phyloP scores from a whole-genome alignment of 2,797 vertebrate genomes.

The Myotis planiceps region DNA sequence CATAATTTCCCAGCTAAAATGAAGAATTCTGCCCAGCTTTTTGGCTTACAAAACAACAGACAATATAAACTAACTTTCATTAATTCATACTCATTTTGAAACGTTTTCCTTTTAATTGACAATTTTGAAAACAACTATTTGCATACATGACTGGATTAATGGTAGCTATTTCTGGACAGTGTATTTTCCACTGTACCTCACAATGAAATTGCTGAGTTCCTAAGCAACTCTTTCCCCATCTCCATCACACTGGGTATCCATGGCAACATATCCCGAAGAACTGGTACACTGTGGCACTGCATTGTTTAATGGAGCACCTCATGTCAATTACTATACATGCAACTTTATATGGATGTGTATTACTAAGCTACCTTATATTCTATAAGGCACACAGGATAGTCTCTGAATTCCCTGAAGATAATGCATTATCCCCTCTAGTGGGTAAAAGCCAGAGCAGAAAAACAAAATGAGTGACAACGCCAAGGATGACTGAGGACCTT shows the following conservation, averaged over 20 bases:
- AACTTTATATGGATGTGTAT: slow-evolving; percentile 53
- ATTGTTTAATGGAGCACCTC: slow-evolving; percentile 75
- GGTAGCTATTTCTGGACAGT: slow-evolving; percentile 47
- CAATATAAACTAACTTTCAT: not conserved
- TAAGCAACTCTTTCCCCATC: slow-evolving; percentile 71
- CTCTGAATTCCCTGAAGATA: slow-evolving; percentile 55
- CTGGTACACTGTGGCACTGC: slow-evolving; percentile 69
- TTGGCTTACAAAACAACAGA: slow-evolving; percentile 52
- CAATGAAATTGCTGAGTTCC: slow-evolving; percentile 66
- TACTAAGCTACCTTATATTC: slow-evolving; percentile 62
- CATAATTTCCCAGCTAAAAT: not conserved
- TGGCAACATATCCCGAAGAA: slow-evolving; percentile 72
- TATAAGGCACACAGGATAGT: not conserved
- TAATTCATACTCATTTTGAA: slow-evolving; percentile 52
- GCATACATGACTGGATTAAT: slow-evolving; percentile 21
- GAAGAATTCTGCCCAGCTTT: slow-evolving; percentile 24
- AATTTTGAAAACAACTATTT: slow-evolving; percentile 61
- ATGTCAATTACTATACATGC: slow-evolving; percentile 60
- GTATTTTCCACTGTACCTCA: slow-evolving; percentile 54
- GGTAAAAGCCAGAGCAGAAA: slow-evolving; percentile 52
- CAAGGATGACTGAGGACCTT: slow-evolving; percentile 35
- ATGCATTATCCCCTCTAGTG: slow-evolving; percentile 42
- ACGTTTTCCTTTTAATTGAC: slow-evolving; percentile 35
- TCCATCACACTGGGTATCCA: slow-evolving; percentile 78
- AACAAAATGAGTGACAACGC: slow-evolving; percentile 20